phyloP scores from a whole-genome alignment of 2,888 invertebrate species.

The Tetranychus piercei region DNA sequence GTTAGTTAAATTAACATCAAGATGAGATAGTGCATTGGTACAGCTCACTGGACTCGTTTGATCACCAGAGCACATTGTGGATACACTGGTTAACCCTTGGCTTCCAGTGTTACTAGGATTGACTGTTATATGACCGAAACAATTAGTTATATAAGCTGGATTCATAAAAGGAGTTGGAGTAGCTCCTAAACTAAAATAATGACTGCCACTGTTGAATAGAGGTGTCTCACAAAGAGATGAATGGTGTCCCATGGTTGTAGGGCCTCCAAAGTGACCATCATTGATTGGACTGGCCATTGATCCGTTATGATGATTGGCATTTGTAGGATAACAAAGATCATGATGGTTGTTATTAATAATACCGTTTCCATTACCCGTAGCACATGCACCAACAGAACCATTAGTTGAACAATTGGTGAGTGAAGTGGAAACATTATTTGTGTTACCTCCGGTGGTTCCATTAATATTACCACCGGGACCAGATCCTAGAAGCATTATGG shows the following conservation, averaged over 20 bases:
- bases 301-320: neutral
- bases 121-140: constrained; percentile 9
- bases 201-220: neutral
- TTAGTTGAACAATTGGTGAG: neutral
- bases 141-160: constrained; percentile 8
- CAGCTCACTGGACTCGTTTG: constrained; percentile 3
- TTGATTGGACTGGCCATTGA: neutral
- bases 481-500: neutral
- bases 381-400: neutral
- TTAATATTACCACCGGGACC: neutral
- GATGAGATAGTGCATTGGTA: constrained; percentile 2
- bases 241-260: neutral
- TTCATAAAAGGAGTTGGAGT: constrained; percentile 5
- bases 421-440: neutral
- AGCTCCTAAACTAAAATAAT: constrained; percentile 8
- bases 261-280: neutral
- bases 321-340: constrained; percentile 6
- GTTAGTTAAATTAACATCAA: neutral
- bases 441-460: neutral
- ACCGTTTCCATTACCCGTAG: neutral
- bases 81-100: constrained; percentile 2
- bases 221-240: neutral
- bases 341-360: neutral
- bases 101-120: neutral
- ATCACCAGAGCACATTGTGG: neutral